Base-by-base conservation (phyloP, 1,140 invertebrate genomes). In the Matsumurasca onukii region DNA sequence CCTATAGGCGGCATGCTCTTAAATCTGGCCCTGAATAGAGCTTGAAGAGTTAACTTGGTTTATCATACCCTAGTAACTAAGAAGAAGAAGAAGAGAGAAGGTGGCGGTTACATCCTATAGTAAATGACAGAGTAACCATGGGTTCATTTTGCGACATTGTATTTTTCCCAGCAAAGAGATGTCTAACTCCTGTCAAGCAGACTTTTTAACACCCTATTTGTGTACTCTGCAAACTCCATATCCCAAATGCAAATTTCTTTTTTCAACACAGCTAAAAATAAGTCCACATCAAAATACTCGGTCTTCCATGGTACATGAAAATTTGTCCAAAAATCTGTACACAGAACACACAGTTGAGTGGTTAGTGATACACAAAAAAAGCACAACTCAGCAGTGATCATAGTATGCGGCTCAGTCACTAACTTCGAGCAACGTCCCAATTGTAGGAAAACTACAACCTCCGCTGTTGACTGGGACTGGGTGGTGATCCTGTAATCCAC, bases 301-400 rank as follows among this genome's bases (percentile, higher is more conserved):
- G n/a, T n/a, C n/a, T n/a, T n/a, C n/a, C n/a, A n/a, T n/a, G n/a
- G n/a, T n/a, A n/a, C n/a, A n/a, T n/a, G n/a, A n/a, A n/a, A n/a
- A n/a, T n/a, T n/a, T n/a, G n/a, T n/a, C n/a, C n/a, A n/a, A n/a
- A n/a, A n/a, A 45, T 45, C 9, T 45, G 39, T 45, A 45, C 39
- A 45, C 39, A 45, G 39, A 45, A 12, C 39, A 45, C 39, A 45
- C 39, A 45, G 9, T 12, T n/a, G n/a, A n/a, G n/a, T n/a, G n/a
- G n/a, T 45, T n/a, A 45, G 9, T 12, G 39, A 45, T n/a, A 45
- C 39, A 45, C 39, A 45, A 45, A 45, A 45, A 45, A n/a, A 12
- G 39, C 39, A 45, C 39, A n/a, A 45, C 39, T 45, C 39, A 45
- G n/a, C 39, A n/a, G n/a, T n/a, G n/a, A n/a, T n/a, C n/a, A n/a